These are phyloP conservation scores for Clarias batrachus DNA, from an alignment of 2,113 vertebrate species.

Conservation along the genomic window DNA sequence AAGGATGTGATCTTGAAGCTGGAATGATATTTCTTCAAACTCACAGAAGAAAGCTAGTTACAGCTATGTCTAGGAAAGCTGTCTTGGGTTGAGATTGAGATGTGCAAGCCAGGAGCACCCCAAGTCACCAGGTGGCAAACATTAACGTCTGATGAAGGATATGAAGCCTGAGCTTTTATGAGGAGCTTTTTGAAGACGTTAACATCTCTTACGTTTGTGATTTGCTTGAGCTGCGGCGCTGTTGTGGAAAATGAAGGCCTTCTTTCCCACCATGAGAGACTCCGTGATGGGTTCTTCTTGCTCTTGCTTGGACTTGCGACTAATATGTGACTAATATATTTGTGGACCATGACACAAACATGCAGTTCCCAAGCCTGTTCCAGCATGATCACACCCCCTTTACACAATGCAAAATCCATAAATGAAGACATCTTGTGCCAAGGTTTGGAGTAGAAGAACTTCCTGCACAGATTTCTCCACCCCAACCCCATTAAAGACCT, in stretches of 20 bases:
- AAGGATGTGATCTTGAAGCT: background rate
- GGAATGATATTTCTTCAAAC: background rate
- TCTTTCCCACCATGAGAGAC: background rate
- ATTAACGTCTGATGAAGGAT: background rate
- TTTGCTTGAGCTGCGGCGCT: background rate
- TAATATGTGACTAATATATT: too few relatives aligned
- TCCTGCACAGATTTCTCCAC: background rate
- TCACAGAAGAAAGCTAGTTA: background rate
- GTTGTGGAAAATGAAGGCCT: background rate
- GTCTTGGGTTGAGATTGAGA: background rate
- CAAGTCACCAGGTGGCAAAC: background rate
- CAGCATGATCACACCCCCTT: background rate
- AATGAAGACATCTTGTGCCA: background rate
- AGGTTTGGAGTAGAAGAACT: background rate
- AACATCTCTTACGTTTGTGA: background rate
- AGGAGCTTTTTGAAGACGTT: background rate
- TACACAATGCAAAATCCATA: too few relatives aligned
- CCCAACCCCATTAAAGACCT: background rate
- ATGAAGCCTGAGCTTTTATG: background rate
- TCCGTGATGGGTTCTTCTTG: background rate
- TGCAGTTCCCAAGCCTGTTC: too few relatives aligned
- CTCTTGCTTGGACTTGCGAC: background rate
- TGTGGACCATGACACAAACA: too few relatives aligned
- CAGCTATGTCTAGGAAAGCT: background rate
- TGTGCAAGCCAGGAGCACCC: background rate